Evolutionary conservation across 2,113 vertebrate genomes (phyloP).

Genomic region (Podocnemis expansa): DNA sequence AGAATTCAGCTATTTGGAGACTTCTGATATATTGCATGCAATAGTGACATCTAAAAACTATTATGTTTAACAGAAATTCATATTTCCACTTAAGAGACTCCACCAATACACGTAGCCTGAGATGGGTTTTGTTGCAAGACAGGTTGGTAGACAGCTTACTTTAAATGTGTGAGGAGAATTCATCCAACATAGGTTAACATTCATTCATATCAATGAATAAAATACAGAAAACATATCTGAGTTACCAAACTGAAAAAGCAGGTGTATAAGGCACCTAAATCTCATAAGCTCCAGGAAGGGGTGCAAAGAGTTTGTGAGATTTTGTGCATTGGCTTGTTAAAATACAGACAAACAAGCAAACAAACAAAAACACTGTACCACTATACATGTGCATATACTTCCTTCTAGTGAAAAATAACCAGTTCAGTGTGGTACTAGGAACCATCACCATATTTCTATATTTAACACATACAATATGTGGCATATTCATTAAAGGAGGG

Average conservation of each 20-base stretch:
- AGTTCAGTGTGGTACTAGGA: background rate
- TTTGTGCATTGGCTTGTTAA: slow-evolving; percentile 23
- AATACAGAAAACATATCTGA: slow-evolving; percentile 15
- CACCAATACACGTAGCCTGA: slow-evolving; percentile 13
- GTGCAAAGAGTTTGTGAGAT: slow-evolving; percentile 38
- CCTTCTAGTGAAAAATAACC: background rate
- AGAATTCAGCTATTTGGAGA: background rate
- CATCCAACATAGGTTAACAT: slow-evolving; percentile 35
- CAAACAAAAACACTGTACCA: background rate
- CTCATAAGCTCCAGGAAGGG: slow-evolving; percentile 41
- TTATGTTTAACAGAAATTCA: background rate
- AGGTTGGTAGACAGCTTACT: slow-evolving; percentile 17
- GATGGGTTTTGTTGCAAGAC: slow-evolving; percentile 32
- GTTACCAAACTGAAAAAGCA: background rate
- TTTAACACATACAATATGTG: slow-evolving; percentile 28
- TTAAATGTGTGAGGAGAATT: slow-evolving; percentile 4
- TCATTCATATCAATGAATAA: slow-evolving; percentile 34
- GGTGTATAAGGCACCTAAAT: slow-evolving; percentile 2
- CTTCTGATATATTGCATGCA: background rate
- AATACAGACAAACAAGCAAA: no score
- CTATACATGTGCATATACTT: background rate
- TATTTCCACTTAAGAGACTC: background rate
- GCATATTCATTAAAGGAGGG: background rate
- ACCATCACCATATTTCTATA: slow-evolving; percentile 15
- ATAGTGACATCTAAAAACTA: background rate